These are phyloP conservation scores for Papilio helenus DNA, from an alignment of 1,140 invertebrate genomes.

Conservation along the genomic window DNA sequence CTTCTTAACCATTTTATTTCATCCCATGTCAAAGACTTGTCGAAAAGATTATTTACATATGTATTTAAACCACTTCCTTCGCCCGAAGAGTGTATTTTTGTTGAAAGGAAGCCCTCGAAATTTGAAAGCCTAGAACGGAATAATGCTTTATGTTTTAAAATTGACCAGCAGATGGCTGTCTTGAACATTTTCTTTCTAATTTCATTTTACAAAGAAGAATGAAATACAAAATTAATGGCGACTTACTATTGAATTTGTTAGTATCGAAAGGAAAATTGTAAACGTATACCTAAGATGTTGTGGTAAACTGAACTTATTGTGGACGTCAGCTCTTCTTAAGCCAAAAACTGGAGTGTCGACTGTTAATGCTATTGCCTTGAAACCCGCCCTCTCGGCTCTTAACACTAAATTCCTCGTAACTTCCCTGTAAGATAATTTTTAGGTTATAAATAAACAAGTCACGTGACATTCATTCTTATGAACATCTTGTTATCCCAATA, in stretches of 20 bases:
- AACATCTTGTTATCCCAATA: too few relatives aligned
- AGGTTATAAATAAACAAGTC: background rate
- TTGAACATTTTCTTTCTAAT: background rate
- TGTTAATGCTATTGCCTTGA: slow-evolving; percentile 94
- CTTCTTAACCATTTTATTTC: slow-evolving; percentile 93
- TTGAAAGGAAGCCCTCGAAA: slow-evolving; percentile 85
- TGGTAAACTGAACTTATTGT: slow-evolving; percentile 93
- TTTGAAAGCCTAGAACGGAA: slow-evolving; percentile 86
- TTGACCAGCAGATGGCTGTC: background rate
- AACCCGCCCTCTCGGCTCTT: slow-evolving; percentile 93
- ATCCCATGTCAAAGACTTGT: slow-evolving; percentile 91
- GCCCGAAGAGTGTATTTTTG: slow-evolving; percentile 83
- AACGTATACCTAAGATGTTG: slow-evolving; percentile 87
- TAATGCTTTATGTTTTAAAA: slow-evolving; percentile 14
- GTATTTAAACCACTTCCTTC: slow-evolving; percentile 89
- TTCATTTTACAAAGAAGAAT: too few relatives aligned
- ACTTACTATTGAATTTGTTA: background rate
- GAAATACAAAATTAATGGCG: background rate
- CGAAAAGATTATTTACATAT: slow-evolving; percentile 90
- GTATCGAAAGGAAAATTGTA: slow-evolving; percentile 35
- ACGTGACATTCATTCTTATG: background rate
- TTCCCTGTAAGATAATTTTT: slow-evolving; percentile 79
- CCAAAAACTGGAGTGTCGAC: slow-evolving; percentile 96
- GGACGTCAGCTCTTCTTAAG: slow-evolving; percentile 89
- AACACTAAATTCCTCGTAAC: slow-evolving; percentile 89